Evolutionary conservation across 2,888 invertebrate genomes (phyloP), one percentile per base, ranked within the genome.

Genomic region (Enchytraeus crypticus): DNA sequence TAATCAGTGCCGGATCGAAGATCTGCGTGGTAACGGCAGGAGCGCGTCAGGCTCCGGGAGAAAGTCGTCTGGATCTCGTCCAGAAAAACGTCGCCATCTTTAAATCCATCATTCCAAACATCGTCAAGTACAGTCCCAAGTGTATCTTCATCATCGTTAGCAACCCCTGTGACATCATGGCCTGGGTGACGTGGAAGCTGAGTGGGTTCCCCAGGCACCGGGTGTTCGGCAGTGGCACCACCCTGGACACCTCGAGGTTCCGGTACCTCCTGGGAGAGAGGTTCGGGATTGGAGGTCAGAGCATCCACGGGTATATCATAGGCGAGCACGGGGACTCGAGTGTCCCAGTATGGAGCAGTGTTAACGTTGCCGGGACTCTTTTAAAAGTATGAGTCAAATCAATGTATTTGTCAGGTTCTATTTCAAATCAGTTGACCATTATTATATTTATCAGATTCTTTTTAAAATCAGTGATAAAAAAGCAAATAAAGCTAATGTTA

Each of bases 281-380:
- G 71, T 82, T 93, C 57, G 85, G 85, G 62, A 85, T 92, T 38
- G 88, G 91, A 0, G 85, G 92, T 4, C 85, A 87, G 18, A 90
- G 88, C 66, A 88, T 88, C 73, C 92, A 93, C 75, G 92, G 90
- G 0, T 93, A 89, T 85, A 89, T 93, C 72, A 90, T 93, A 73
- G 93, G 93, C 29, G 93, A 93, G 76, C 93, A 93, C 73, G 93
- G 93, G 0, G 93, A 93, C 73, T 87, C 88, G 59, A 89, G 89
- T 69, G 89, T 92, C 64, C 88, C 92, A 11, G 89, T 93, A 0
- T 93, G 92, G 92, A 92, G 92, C 1, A 90, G 90, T 14, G 91
- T 92, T 27, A 92, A 92, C 79, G 85, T 93, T 49, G 92, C 90
- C 5, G 93, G 92, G 5, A 90, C 92, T 0, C 84, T 88, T 3